Evolutionary conservation across 2,888 invertebrate species (phyloP).

Genomic region (Podotricha telesiphe): DNA sequence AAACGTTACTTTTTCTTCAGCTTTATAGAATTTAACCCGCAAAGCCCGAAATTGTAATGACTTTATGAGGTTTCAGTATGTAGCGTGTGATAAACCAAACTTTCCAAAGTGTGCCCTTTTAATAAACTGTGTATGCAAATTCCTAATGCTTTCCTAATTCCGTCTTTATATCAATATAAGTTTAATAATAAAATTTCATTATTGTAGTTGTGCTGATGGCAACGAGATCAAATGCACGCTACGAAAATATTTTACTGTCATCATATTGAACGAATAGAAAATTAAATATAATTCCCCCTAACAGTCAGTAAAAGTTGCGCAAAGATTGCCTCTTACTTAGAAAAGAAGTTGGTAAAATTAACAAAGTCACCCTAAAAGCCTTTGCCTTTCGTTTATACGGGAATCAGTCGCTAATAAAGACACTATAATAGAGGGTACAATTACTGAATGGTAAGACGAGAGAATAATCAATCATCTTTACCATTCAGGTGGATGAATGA

Average conservation of each 20-base stretch:
- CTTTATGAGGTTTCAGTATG: constrained; percentile 8
- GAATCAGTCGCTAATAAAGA: constrained; percentile 13
- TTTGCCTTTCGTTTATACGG: background rate
- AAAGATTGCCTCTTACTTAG: no score
- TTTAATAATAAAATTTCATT: no score
- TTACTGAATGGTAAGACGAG: constrained; percentile 19
- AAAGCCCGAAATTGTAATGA: constrained; percentile 12
- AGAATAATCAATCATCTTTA: constrained; percentile 28
- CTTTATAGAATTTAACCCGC: constrained; percentile 5
- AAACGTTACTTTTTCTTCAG: background rate
- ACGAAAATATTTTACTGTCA: no score
- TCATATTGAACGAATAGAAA: no score
- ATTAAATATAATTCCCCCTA: no score
- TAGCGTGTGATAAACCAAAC: background rate
- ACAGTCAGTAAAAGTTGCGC: no score
- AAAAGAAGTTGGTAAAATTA: no score
- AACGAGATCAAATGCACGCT: no score
- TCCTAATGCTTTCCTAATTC: background rate
- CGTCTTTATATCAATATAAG: background rate
- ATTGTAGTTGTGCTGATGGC: no score
- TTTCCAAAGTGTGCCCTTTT: constrained; percentile 1
- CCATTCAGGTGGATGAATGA: constrained; percentile 24
- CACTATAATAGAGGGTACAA: constrained; percentile 10
- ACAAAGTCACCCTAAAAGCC: no score
- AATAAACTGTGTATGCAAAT: background rate